phyloP scores from a whole-genome alignment of 2,888 invertebrate genomes.

The Harpagoxenus sublaevis region DNA sequence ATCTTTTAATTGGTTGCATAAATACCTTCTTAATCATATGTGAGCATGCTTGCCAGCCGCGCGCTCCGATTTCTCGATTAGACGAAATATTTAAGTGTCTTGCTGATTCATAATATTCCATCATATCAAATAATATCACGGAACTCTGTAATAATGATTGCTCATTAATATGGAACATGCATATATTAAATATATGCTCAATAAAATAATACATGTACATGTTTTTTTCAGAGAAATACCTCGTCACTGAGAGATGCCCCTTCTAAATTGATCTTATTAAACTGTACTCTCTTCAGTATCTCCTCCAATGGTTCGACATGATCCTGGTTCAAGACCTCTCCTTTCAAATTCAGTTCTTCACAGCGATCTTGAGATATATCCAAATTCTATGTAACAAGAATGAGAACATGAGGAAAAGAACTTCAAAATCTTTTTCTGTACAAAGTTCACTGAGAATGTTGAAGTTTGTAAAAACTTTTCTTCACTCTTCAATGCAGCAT shows the following conservation, averaged over 20 bases:
- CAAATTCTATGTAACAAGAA: slow-evolving; percentile 81
- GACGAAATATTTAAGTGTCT: slow-evolving; percentile 91
- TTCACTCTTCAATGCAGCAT: slow-evolving; percentile 15
- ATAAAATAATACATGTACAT: not conserved
- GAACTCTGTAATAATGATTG: slow-evolving; percentile 84
- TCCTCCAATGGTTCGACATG: slow-evolving; percentile 95
- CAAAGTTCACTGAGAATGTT: not conserved
- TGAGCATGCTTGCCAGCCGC: slow-evolving; percentile 95
- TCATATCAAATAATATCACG: slow-evolving; percentile 95
- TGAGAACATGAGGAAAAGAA: not conserved
- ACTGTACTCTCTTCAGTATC: slow-evolving; percentile 92
- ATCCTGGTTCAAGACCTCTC: slow-evolving; percentile 89
- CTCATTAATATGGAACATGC: slow-evolving; percentile 2
- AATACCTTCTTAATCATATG: slow-evolving; percentile 92
- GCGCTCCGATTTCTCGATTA: slow-evolving; percentile 91
- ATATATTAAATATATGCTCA: not conserved
- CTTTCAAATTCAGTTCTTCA: slow-evolving; percentile 88
- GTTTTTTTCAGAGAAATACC: slow-evolving; percentile 87
- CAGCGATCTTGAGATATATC: slow-evolving; percentile 87
- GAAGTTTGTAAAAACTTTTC: slow-evolving; percentile 19
- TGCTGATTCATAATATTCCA: slow-evolving; percentile 96
- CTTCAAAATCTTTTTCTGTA: not conserved
- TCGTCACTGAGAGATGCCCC: slow-evolving; percentile 91
- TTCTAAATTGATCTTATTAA: slow-evolving; percentile 90
- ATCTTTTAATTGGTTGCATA: slow-evolving; percentile 8